phyloP scores from a whole-genome alignment of 2,888 invertebrate species.

The Agrochola lota region DNA sequence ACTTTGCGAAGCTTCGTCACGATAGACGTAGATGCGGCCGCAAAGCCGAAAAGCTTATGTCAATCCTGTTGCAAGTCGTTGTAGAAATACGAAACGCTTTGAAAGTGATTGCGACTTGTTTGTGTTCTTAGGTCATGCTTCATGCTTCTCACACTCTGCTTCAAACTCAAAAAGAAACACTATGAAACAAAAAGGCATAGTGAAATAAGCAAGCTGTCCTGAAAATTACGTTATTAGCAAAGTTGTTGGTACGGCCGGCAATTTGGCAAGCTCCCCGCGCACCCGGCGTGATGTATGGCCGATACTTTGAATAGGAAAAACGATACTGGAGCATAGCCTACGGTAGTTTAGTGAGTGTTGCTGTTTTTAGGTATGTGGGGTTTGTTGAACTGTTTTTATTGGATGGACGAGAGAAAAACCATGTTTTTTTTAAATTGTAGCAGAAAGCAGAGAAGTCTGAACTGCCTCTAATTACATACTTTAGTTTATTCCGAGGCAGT shows the following conservation, averaged over 20 bases:
- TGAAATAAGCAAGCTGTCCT: slow-evolving; percentile 34
- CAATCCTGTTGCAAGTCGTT: too few relatives aligned
- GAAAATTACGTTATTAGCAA: slow-evolving; percentile 60
- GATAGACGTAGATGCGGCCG: too few relatives aligned
- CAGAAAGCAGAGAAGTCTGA: too few relatives aligned
- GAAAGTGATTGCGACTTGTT: neutral
- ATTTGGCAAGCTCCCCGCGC: slow-evolving; percentile 53
- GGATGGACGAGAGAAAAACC: too few relatives aligned
- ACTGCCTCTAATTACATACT: too few relatives aligned
- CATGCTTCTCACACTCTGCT: neutral
- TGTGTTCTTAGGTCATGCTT: neutral
- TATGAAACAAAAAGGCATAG: slow-evolving; percentile 2
- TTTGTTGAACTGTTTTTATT: neutral
- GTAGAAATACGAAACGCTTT: too few relatives aligned
- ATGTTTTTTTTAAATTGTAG: too few relatives aligned
- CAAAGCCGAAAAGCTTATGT: neutral
- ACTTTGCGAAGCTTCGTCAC: too few relatives aligned
- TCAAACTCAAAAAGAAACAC: neutral
- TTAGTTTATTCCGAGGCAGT: too few relatives aligned
- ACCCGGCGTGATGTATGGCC: slow-evolving; percentile 45
- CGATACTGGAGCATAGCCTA: neutral
- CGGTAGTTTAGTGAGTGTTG: neutral
- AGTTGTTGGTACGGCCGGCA: slow-evolving; percentile 46
- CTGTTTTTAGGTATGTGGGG: neutral
- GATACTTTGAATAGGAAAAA: slow-evolving; percentile 45